phyloP scores from a whole-genome alignment of 2,113 vertebrate species.

The Chrysochloris asiatica region DNA sequence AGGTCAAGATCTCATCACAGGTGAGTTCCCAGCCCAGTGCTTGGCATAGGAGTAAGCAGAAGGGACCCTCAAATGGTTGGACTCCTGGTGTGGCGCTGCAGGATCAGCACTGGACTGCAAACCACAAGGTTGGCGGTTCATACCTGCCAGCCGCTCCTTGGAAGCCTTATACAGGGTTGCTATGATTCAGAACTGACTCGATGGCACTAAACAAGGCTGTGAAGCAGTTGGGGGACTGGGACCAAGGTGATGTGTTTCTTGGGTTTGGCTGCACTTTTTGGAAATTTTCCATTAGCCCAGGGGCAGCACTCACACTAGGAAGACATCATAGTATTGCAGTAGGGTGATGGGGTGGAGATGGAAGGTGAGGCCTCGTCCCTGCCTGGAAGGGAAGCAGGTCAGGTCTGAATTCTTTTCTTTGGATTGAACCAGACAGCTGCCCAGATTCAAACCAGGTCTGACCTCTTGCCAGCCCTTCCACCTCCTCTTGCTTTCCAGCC shows the following conservation, averaged over 20 bases:
- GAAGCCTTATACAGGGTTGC: too few relatives aligned
- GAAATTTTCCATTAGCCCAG: background rate
- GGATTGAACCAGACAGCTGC: background rate
- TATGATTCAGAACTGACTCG: too few relatives aligned
- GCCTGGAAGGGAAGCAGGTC: background rate
- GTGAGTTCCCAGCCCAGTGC: background rate
- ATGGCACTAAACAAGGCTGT: background rate
- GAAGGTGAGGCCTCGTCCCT: background rate
- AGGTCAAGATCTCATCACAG: background rate
- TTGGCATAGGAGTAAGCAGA: background rate
- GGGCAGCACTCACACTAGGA: background rate
- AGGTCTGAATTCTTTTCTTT: background rate
- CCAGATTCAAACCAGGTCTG: background rate
- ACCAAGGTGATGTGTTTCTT: background rate
- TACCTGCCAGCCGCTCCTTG: too few relatives aligned
- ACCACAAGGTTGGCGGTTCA: too few relatives aligned
- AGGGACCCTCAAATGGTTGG: background rate
- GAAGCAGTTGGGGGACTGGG: background rate
- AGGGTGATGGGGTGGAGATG: background rate
- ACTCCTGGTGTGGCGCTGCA: too few relatives aligned
- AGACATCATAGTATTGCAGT: background rate
- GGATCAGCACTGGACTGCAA: too few relatives aligned
- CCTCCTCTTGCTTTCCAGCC: background rate
- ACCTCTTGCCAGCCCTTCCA: too few relatives aligned
- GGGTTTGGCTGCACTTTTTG: background rate